phyloP scores from a whole-genome alignment of 1,140 invertebrate genomes.

The Drosophila lowei region DNA sequence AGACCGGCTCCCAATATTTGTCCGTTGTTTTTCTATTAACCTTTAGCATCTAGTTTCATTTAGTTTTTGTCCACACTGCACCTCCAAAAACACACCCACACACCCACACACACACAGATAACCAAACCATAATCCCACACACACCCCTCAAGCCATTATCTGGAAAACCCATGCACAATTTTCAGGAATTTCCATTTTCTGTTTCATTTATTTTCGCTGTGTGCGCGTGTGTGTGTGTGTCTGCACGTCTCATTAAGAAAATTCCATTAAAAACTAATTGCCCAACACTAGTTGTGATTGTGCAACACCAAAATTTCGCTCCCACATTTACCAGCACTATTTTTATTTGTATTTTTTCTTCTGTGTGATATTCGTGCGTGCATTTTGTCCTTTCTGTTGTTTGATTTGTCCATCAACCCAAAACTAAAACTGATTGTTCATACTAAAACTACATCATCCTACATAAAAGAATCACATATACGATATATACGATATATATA shows the following conservation, averaged over 20 bases:
- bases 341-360: slow-evolving; percentile 17
- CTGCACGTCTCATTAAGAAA: slow-evolving; percentile 52
- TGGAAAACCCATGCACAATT: slow-evolving; percentile 19
- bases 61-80: slow-evolving; percentile 36
- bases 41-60: slow-evolving; percentile 52
- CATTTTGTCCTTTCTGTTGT: slow-evolving; percentile 22
- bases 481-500: slow-evolving; percentile 13
- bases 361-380: slow-evolving; percentile 7
- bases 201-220: slow-evolving; percentile 24
- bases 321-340: slow-evolving; percentile 44
- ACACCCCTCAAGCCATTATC: slow-evolving; percentile 5
- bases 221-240: slow-evolving; percentile 11
- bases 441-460: slow-evolving; percentile 25
- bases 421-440: slow-evolving; percentile 36
- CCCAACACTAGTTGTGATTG: slow-evolving; percentile 46
- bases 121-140: not conserved
- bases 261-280: slow-evolving; percentile 43
- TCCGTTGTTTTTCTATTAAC: slow-evolving; percentile 44
- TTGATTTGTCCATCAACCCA: slow-evolving; percentile 22
- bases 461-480: too few species aligned
- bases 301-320: slow-evolving; percentile 24
- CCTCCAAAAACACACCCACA: not conserved
- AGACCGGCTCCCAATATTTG: slow-evolving; percentile 35
- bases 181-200: slow-evolving; percentile 25
- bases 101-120: slow-evolving; percentile 14